Evolutionary conservation across 1,140 invertebrate species (phyloP), one percentile per base, ranked within the genome.

Genomic region (Tetramorium simillimum): DNA sequence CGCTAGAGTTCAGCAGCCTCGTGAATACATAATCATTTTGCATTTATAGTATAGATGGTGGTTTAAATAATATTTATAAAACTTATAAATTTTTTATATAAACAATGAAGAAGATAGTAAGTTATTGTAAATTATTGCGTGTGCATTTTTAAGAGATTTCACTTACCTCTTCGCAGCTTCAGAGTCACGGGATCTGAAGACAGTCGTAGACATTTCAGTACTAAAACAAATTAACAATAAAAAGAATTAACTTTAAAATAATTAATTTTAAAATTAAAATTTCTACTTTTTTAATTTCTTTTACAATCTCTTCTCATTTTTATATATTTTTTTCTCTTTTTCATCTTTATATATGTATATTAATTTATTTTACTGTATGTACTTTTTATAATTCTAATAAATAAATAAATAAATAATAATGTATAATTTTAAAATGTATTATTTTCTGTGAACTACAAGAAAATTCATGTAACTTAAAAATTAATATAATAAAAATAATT

Each of bases 141-240:
- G 9, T 60, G 2, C 3, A 9, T 80, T 40, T 56, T 43, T 40
- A 53, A 40, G 1, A 58, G 49, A 65, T 86, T 56, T 82, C 56
- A 95, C 96, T 97, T 96, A 98, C 98, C 98, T 96, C 97, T 97
- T 96, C 97, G 97, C 94, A 98, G 96, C 96, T 98, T 98, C 93
- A 98, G 96, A 93, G 97, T 98, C 90, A 98, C 98, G 92, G 98
- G 97, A 96, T 98, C 97, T 94, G 97, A 96, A 72, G 98, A 98
- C 91, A 98, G 96, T 92, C 98, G 97, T 93, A 98, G 96, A 96
- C 98, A 98, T 97, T 98, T 98, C 95, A 98, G 96, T 95, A 98
- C 98, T 98, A 96, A 92, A 97, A 97, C 94, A 92, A 43, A 63
- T 18, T 88, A 96, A 96, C 94, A 88, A 53, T 24, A 33, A n/a